Base-by-base conservation (phyloP, 1,140 invertebrate genomes). In the Solen grandis region DNA sequence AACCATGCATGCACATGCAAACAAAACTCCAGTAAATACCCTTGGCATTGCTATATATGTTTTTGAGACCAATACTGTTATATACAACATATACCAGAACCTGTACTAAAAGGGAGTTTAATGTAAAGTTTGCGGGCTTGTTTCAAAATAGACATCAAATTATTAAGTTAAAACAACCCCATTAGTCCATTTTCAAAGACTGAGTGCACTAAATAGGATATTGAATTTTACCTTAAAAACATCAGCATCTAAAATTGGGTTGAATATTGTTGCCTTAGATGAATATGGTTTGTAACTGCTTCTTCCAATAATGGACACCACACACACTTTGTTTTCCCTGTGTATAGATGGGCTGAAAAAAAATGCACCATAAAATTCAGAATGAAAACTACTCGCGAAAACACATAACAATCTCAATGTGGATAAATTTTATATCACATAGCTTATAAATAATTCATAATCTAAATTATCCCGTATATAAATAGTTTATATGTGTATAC, bases 231-330 rank as follows among this genome's bases (percentile, higher is more conserved):
- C 91, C 84, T 88, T 83, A 86, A 93, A 92, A 62, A 95, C 91
- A 88, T 94, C 93, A 81, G 93, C 85, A 46, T 92, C 92, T 13
- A 93, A 75, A 46, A 92, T 83, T 5, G 90, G 85, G 83, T 93
- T 95, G 25, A 96, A 89, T 84, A 94, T 92, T 72, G 93, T 92
- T 10, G 94, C 93, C 91, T 96, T 96, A 83, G 94, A 94, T 82
- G 94, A 92, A 84, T 93, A 93, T 8, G 93, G 88, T 81, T 93
- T 92, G 68, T 94, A 92, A 5, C 93, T 90, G 75, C 94, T 94
- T 91, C 95, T 95, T 1, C 95, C 95, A 91, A 96, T 93, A 33
- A 96, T 92, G 1, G 95, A 94, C 22, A 96, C 93, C 41, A 96
- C 91, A 74, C 95, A 93, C 25, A 95, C 93, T 82, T 92, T 91